A percentile compares a stretch with the other conserved stretches of the same genome.
Conservation (phyloP, 2,888 invertebrate genomes). For the Koerneria pararmatus region DNA sequence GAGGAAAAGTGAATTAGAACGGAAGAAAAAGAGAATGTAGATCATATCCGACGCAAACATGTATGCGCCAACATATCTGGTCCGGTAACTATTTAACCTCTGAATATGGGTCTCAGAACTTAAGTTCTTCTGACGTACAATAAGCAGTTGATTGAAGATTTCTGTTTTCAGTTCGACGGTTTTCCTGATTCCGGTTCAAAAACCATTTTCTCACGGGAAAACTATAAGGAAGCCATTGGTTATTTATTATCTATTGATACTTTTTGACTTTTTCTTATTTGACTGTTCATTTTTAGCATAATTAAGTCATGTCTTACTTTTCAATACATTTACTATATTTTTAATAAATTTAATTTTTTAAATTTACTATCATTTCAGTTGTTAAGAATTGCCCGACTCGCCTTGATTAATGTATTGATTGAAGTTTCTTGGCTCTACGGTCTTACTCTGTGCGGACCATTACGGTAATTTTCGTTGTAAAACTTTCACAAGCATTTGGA, state of each 20-base stretch:
- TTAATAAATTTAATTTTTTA: neutral
- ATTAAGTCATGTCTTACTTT: too few relatives aligned
- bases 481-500: neutral
- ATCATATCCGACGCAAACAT: too few relatives aligned
- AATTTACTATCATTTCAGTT: slow-evolving; percentile 31
- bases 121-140: slow-evolving; percentile 11
- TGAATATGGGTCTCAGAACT: slow-evolving; percentile 15
- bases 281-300: too few relatives aligned
- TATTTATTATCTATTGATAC: slow-evolving; percentile 2
- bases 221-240: slow-evolving; percentile 50
- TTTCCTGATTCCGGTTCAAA: slow-evolving; percentile 63
- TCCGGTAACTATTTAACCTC: too few relatives aligned
- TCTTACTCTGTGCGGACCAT: slow-evolving; percentile 65
- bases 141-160: too few relatives aligned
- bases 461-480: slow-evolving; percentile 54
- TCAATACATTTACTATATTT: slow-evolving; percentile 3
- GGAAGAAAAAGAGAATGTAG: too few relatives aligned
- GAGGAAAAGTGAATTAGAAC: too few relatives aligned
- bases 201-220: slow-evolving; percentile 62
- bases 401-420: slow-evolving; percentile 58
- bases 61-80: too few relatives aligned
- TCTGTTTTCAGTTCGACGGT: slow-evolving; percentile 58
- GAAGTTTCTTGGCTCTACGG: slow-evolving; percentile 65
- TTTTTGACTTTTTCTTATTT: too few relatives aligned
- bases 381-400: slow-evolving; percentile 42